Evolutionary conservation across 2,797 vertebrate species (phyloP), one percentile per base, ranked within the genome.

Genomic region (Eutrigla gurnardus): DNA sequence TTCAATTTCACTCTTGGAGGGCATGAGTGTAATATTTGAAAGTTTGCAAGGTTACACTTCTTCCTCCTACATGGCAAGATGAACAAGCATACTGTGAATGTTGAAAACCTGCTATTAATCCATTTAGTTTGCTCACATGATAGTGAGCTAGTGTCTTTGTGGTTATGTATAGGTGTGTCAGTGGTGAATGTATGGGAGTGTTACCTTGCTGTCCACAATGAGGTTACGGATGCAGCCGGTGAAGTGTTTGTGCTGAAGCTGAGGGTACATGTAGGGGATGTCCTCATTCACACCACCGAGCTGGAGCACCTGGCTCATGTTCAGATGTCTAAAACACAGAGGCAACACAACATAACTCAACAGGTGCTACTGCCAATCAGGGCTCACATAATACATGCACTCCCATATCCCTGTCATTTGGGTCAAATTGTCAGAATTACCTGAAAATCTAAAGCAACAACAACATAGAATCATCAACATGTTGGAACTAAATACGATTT

Each of bases 151-250:
- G 72, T 65, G 80, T 49, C 25, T 49, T 55, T 52, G 63, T 57
- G 68, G 46, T 67, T 72, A 10, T 46, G 47, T 53, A 32, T 2
- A 8, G 6, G 42, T 62, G 62, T 65, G 33, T 66, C 36, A 8
- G 4, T 15, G 14, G 4, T 33, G 32, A 7, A 15, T 42, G 14
- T 3, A 6, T 4, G 11, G 25, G 71, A 58, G 52, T 45, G 64
- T 82, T 88, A 98, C 96, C 95, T 97, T 95, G 93, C 96, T 97
- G 91, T 98, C 96, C 80, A 97, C 80, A 5, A 96, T 32, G 53
- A 98, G 88, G 91, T 96, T 97, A 68, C 95, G 95, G 57, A 98
- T 92, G 86, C 97, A 97, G 70, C 97, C 96, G 2, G 93, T 96
- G 77, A 97, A 97, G 90, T 96, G 96, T 82, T 95, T 96, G 88